Conservation (phyloP, 2,113 vertebrate species). For the Mus musculus region DNA sequence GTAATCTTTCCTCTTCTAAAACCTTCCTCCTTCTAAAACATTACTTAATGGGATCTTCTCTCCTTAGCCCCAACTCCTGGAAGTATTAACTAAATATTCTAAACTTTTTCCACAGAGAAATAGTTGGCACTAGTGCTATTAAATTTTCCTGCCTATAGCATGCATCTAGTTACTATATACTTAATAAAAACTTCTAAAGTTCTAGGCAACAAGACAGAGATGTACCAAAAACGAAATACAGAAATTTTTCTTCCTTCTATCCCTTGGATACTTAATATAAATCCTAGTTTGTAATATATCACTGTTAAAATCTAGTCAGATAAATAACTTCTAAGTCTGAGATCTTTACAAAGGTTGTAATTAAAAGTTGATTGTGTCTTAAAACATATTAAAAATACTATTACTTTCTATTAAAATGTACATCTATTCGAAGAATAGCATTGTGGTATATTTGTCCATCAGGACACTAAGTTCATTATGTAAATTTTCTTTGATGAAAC, state of each 20-base stretch:
- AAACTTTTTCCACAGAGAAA: not conserved
- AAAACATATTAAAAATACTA: slow-evolving; percentile 1
- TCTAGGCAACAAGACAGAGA: not conserved
- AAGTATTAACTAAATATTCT: not conserved
- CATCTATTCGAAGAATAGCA: not conserved
- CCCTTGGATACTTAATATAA: not conserved
- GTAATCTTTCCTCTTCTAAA: not conserved
- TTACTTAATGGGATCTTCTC: not conserved
- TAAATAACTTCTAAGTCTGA: not conserved
- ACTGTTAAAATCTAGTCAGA: not conserved
- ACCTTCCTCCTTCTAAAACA: not conserved
- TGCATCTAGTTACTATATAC: not conserved
- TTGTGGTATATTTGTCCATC: not conserved
- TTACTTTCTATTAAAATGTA: not conserved
- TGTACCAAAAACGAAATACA: not conserved
- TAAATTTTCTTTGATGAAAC: not conserved
- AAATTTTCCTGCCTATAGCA: not conserved
- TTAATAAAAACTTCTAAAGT: not conserved
- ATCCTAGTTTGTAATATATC: not conserved
- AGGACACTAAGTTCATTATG: not conserved
- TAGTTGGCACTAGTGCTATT: not conserved
- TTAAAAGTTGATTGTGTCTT: not conserved
- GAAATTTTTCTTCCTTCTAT: not conserved
- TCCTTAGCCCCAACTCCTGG: accelerated
- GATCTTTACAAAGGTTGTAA: not conserved